Conservation (phyloP, 2,797 vertebrate species). For the Scleropages formosus region DNA sequence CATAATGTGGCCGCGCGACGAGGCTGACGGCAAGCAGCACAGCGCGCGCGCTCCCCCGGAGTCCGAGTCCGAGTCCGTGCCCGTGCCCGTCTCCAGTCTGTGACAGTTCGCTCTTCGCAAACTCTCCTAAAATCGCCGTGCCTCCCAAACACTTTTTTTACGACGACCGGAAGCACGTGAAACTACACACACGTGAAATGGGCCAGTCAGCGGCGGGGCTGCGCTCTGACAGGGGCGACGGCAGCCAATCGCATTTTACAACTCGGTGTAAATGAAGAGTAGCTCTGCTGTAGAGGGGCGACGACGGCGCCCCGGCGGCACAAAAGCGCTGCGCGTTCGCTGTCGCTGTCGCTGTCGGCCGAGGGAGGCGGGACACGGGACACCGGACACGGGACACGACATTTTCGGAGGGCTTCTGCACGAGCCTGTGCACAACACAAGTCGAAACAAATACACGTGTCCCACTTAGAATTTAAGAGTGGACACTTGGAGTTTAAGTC, state of each 20-base stretch:
- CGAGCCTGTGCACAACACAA: too few species aligned
- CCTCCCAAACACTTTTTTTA: conserved; percentile 64
- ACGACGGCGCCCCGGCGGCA: conserved; percentile 32
- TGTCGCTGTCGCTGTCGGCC: too few species aligned
- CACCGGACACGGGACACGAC: too few species aligned
- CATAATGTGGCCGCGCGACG: conserved; percentile 65
- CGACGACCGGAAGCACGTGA: conserved; percentile 88
- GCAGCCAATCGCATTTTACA: conserved; percentile 70
- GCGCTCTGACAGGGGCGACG: conserved; percentile 66
- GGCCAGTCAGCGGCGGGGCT: conserved; percentile 71
- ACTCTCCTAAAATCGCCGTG: conserved; percentile 83
- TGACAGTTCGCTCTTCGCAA: conserved; percentile 78
- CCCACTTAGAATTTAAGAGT: too few species aligned
- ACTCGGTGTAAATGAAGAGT: conserved; percentile 66
- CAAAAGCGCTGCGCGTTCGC: too few species aligned
- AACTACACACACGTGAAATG: conserved; percentile 73
- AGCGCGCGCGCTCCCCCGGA: conserved; percentile 41
- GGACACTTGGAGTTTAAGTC: too few species aligned
- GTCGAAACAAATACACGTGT: too few species aligned
- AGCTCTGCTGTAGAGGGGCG: conserved; percentile 46
- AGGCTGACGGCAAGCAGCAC: conserved; percentile 54
- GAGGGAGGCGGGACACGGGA: too few species aligned
- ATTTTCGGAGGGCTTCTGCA: too few species aligned
- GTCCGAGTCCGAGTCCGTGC: too few species aligned
- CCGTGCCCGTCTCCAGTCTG: conserved; percentile 70